Evolutionary conservation across 2,113 vertebrate genomes (phyloP).

Genomic region (Grammomys surdaster): DNA sequence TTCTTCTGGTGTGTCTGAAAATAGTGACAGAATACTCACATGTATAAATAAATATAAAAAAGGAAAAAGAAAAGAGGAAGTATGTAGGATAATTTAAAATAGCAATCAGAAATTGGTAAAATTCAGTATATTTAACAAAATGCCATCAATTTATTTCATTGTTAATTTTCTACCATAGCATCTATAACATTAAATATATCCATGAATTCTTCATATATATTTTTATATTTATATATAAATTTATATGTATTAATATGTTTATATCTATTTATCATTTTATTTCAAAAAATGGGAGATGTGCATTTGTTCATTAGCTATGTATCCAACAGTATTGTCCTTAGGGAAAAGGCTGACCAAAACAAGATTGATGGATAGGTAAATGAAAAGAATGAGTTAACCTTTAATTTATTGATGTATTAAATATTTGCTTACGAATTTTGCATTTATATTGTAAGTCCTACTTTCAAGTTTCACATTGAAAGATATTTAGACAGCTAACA

Average conservation of each 20-base stretch:
- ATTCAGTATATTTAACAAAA: background rate
- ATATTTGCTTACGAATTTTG: background rate
- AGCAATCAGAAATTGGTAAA: background rate
- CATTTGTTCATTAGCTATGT: background rate
- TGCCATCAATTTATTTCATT: background rate
- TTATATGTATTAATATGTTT: background rate
- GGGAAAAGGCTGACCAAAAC: background rate
- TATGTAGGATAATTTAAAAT: background rate
- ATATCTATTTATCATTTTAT: background rate
- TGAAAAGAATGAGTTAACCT: background rate
- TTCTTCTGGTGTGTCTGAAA: no score
- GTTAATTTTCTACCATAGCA: background rate
- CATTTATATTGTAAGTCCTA: background rate
- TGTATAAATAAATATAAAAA: no score
- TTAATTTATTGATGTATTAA: conserved; percentile 9
- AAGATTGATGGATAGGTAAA: background rate
- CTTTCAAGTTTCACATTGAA: background rate
- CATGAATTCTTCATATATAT: background rate
- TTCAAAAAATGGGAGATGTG: background rate
- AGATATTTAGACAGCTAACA: background rate
- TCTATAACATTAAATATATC: background rate
- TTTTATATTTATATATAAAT: no score
- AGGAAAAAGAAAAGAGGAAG: no score
- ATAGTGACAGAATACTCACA: no score
- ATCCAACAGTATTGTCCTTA: background rate